Percentiles rank a stretch among this genome's conserved stretches.
Conservation (phyloP, 23 tunicate genomes). For the Trididemnum nubilum region DNA sequence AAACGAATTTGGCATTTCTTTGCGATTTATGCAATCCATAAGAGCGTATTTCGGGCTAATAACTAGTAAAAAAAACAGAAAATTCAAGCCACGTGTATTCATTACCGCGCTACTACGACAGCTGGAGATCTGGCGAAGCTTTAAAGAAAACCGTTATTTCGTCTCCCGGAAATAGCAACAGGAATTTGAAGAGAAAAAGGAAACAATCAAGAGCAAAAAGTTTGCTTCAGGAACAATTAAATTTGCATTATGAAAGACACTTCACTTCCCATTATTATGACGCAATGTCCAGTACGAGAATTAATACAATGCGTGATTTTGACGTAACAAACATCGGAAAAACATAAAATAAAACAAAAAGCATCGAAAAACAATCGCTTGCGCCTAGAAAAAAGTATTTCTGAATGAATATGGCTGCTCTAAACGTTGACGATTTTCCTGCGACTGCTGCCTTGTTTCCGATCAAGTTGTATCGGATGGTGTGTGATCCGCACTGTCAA, state of each 20-base stretch:
- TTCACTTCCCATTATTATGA: background rate
- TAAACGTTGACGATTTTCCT: conserved; percentile 41
- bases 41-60: too few relatives aligned
- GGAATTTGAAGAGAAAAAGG: too few relatives aligned
- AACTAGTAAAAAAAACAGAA: too few relatives aligned
- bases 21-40: too few relatives aligned
- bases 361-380: conserved; percentile 34
- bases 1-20: too few relatives aligned
- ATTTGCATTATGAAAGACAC: background rate
- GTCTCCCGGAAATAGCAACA: too few relatives aligned
- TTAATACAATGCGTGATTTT: background rate
- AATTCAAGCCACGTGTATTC: too few relatives aligned
- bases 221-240: too few relatives aligned
- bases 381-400: background rate
- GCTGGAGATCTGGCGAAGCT: too few relatives aligned
- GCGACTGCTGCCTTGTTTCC: conserved; percentile 60
- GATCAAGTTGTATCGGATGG: conserved; percentile 60
- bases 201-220: too few relatives aligned
- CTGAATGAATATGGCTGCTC: background rate
- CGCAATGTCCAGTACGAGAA: conserved; percentile 23
- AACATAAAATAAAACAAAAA: conserved; percentile 22
- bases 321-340: conserved; percentile 30
- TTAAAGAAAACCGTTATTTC: too few relatives aligned
- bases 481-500: conserved; percentile 52
- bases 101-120: too few relatives aligned